Percentiles rank a stretch among this genome's conserved stretches.
These are phyloP conservation scores for Apodemus agrarius DNA, from an alignment of 2,797 vertebrate genomes.

Conservation along the genomic window DNA sequence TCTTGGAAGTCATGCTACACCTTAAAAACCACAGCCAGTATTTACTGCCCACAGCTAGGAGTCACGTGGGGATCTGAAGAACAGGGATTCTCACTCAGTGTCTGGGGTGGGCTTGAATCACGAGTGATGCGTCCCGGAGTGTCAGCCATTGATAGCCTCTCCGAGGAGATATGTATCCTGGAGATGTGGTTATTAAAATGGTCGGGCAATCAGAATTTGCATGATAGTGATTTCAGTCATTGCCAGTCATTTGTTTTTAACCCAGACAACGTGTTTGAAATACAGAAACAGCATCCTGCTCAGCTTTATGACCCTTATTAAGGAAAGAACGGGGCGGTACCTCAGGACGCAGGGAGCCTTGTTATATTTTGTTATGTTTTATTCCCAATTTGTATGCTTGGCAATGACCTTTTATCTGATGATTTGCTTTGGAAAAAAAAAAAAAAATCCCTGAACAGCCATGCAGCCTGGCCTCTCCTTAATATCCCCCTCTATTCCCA, in stretches of 20 bases:
- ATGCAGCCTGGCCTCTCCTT: slow-evolving; percentile 26
- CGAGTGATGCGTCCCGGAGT: not conserved
- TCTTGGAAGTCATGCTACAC: not conserved
- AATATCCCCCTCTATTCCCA: slow-evolving; percentile 45
- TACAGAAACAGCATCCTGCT: not conserved
- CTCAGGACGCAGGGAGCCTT: slow-evolving; percentile 21
- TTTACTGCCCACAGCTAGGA: not conserved
- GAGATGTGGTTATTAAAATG: slow-evolving; percentile 37
- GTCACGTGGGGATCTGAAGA: not conserved
- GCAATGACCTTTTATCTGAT: slow-evolving; percentile 57
- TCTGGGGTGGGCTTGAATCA: not conserved
- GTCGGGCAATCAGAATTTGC: slow-evolving; percentile 52
- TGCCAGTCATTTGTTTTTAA: slow-evolving; percentile 50
- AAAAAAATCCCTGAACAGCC: slow-evolving; percentile 41
- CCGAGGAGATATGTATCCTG: not conserved
- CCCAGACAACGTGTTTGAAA: not conserved
- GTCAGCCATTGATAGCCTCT: not conserved
- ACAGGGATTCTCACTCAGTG: not conserved
- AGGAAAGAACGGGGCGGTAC: not conserved
- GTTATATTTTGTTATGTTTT: slow-evolving; percentile 40
- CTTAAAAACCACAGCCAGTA: slow-evolving; percentile 7
- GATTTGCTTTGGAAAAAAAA: slow-evolving; percentile 68
- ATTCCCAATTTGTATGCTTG: slow-evolving; percentile 45
- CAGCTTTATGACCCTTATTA: slow-evolving; percentile 33
- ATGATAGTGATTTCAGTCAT: not conserved